A percentile compares a stretch with the other conserved stretches of the same genome.
phyloP scores from a whole-genome alignment of 1,140 invertebrate genomes.

The Streblospio benedicti region DNA sequence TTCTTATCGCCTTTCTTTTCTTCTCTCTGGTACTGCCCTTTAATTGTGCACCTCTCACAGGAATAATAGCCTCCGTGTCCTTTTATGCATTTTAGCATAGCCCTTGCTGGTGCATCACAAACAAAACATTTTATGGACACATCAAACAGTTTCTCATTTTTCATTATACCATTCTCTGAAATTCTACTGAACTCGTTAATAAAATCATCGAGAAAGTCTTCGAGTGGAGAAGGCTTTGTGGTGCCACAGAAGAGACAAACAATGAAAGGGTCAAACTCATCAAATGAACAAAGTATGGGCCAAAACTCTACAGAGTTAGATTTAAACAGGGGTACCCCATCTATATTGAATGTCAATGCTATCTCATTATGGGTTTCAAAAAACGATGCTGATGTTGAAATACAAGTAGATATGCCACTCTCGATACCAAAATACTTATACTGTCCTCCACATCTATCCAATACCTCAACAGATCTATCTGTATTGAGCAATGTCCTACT shows the following conservation, averaged over 20 bases:
- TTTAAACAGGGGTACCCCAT: slow-evolving; percentile 43
- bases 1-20: too few species aligned
- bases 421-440: slow-evolving; percentile 2
- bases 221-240: not conserved
- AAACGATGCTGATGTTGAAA: not conserved
- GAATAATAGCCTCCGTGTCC: not conserved
- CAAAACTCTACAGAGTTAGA: slow-evolving; percentile 44
- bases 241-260: slow-evolving; percentile 1
- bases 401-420: not conserved
- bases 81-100: not conserved
- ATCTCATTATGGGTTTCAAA: not conserved
- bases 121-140: not conserved
- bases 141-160: not conserved
- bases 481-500: too few species aligned
- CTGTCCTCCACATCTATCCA: not conserved
- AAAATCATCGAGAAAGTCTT: not conserved
- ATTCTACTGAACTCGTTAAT: not conserved
- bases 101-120: slow-evolving; percentile 8
- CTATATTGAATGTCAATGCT: not conserved
- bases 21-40: not conserved
- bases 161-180: not conserved
- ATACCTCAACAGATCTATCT: too few species aligned
- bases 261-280: slow-evolving; percentile 3
- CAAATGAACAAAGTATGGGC: not conserved
- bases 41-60: slow-evolving; percentile 4